Conservation (phyloP, 2,797 vertebrate genomes). For the Antennarius maculatus region DNA sequence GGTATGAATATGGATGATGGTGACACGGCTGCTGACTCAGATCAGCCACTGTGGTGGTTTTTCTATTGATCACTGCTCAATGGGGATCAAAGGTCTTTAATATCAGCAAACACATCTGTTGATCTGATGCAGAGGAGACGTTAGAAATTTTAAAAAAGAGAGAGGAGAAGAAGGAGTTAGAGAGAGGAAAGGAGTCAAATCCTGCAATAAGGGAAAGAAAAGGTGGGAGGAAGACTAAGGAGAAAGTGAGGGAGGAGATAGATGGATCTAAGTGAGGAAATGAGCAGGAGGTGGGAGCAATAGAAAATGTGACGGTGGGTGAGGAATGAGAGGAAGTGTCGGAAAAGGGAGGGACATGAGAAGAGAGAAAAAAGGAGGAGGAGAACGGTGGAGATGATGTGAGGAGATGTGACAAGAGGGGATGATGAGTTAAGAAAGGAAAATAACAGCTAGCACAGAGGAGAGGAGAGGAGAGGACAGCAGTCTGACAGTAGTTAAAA, state of each 20-base stretch:
- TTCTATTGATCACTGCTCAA: slow-evolving; percentile 43
- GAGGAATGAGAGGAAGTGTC: not conserved
- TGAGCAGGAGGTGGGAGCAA: not conserved
- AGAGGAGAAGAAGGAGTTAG: not conserved
- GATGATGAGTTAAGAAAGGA: not conserved
- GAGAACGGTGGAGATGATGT: not conserved
- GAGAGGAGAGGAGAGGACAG: not conserved
- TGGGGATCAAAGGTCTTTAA: slow-evolving; percentile 47
- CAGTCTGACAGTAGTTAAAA: not conserved
- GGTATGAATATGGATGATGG: slow-evolving; percentile 58
- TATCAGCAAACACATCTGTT: slow-evolving; percentile 33
- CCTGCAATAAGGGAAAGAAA: not conserved
- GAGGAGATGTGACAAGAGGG: not conserved
- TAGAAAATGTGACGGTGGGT: not conserved
- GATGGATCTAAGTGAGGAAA: not conserved
- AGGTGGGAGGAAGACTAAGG: not conserved
- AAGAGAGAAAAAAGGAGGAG: not conserved
- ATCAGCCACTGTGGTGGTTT: slow-evolving; percentile 40
- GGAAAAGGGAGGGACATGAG: not conserved
- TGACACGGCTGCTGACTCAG: slow-evolving; percentile 9
- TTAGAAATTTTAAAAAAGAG: not conserved
- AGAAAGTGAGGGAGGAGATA: not conserved
- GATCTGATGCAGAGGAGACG: slow-evolving; percentile 11
- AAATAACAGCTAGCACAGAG: not conserved
- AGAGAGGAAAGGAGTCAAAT: not conserved